phyloP scores from a whole-genome alignment of 2,888 invertebrate genomes.

The Arctia plantaginis region DNA sequence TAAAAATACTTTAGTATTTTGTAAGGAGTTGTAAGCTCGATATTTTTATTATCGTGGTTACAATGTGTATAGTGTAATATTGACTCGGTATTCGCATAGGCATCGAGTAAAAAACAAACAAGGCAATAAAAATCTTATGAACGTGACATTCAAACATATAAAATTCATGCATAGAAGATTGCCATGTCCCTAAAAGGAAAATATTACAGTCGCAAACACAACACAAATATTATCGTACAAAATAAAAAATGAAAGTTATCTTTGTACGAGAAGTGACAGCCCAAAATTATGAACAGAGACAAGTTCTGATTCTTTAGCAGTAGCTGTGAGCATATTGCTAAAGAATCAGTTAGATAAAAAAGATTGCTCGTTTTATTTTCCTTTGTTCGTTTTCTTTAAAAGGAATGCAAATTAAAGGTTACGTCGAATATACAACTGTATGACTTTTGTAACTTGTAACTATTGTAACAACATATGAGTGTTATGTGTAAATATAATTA shows the following conservation, averaged over 20 bases:
- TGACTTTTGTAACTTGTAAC: not conserved
- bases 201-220: not conserved
- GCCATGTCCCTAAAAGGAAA: not conserved
- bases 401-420: conserved; percentile 15
- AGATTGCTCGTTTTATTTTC: not conserved
- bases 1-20: not conserved
- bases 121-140: not conserved
- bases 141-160: not conserved
- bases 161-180: not conserved
- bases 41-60: not conserved
- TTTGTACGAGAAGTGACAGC: not conserved
- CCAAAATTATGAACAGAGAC: conserved; percentile 1
- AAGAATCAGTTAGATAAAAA: not conserved
- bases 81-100: not conserved
- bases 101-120: not conserved
- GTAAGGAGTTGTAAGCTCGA: not conserved
- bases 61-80: not conserved
- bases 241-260: not conserved
- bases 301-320: not conserved
- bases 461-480: not conserved
- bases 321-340: not conserved
- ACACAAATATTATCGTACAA: not conserved
- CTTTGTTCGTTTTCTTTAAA: conserved; percentile 8
- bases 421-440: not conserved
- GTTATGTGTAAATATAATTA: no score